phyloP scores from a whole-genome alignment of 2,888 invertebrate species.

The Diarsia dahlii region DNA sequence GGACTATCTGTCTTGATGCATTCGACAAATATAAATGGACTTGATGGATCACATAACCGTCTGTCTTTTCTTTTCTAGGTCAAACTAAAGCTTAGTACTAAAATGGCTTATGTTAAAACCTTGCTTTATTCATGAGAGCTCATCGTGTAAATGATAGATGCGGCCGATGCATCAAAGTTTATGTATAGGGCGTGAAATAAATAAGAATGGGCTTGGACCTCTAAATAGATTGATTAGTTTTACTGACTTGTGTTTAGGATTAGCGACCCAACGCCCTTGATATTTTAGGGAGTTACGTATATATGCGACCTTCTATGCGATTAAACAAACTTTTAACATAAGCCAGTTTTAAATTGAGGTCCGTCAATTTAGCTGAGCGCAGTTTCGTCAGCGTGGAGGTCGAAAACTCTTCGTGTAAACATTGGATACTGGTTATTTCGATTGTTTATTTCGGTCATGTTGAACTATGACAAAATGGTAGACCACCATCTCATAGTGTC shows the following conservation, averaged over 20 bases:
- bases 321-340: not conserved
- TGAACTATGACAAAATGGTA: too few species aligned
- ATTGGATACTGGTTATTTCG: not conserved
- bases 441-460: too few species aligned
- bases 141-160: slow-evolving; percentile 42
- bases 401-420: not conserved
- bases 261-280: not conserved
- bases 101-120: not conserved
- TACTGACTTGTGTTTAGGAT: not conserved
- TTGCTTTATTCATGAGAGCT: slow-evolving; percentile 25
- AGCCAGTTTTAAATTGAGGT: not conserved
- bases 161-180: slow-evolving; percentile 44
- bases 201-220: slow-evolving; percentile 20
- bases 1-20: not conserved
- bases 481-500: too few species aligned
- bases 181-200: not conserved
- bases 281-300: not conserved
- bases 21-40: slow-evolving; percentile 3
- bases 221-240: slow-evolving; percentile 31
- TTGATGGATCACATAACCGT: not conserved
- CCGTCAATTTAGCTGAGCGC: not conserved
- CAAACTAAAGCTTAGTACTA: not conserved
- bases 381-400: not conserved
- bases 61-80: not conserved
- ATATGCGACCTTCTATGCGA: not conserved